Conservation (phyloP, 2,797 vertebrate species). For the Lithobates pipiens region DNA sequence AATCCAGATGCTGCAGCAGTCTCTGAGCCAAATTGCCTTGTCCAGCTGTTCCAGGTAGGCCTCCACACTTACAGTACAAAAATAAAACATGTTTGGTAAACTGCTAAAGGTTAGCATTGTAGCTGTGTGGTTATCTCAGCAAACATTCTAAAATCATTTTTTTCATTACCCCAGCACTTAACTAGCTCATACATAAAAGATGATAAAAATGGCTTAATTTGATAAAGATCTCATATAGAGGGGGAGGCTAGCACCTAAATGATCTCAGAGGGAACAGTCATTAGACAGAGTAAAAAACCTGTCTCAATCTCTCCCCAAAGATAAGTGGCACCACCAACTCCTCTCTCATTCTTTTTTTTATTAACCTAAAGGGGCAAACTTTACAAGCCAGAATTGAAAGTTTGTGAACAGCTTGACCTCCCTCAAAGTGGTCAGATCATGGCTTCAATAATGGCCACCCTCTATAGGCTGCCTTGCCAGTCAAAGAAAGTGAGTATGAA, state of each 20-base stretch:
- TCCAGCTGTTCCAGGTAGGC: conserved; percentile 26
- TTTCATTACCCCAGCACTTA: too few species aligned
- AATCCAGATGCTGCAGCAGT: conserved; percentile 23
- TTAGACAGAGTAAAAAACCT: background rate
- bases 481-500: too few species aligned
- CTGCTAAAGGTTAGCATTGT: background rate
- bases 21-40: conserved; percentile 12
- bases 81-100: background rate
- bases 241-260: too few species aligned
- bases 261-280: too few species aligned
- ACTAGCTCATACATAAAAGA: background rate
- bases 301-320: background rate
- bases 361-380: too few species aligned
- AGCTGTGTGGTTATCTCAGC: background rate
- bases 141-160: background rate
- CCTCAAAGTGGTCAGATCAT: too few species aligned
- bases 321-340: background rate
- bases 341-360: too few species aligned
- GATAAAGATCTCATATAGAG: too few species aligned
- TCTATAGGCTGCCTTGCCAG: too few species aligned
- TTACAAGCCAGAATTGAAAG: too few species aligned
- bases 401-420: too few species aligned
- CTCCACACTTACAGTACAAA: background rate
- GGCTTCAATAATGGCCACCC: too few species aligned
- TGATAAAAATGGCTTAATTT: background rate